Conservation (phyloP, 2,888 invertebrate genomes). For the Cetonia aurata region DNA sequence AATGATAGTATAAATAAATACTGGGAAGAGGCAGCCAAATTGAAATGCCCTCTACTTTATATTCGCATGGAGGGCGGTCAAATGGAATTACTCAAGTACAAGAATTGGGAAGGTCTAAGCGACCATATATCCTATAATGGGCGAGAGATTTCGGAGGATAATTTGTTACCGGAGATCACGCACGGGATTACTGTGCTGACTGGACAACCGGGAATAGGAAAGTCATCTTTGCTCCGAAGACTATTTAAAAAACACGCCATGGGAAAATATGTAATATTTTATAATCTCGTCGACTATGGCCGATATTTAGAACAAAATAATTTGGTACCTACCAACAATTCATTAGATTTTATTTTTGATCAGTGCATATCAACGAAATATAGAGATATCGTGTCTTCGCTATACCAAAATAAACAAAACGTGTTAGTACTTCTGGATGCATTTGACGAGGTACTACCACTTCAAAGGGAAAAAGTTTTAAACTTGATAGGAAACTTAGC, state of each 20-base stretch:
- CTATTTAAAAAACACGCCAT: not conserved
- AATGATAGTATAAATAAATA: not conserved
- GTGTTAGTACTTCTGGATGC: not conserved
- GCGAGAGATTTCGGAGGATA: not conserved
- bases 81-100: not conserved
- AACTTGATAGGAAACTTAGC: not conserved
- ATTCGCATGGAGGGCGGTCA: not conserved
- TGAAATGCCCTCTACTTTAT: not conserved
- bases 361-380: not conserved
- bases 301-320: not conserved
- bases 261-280: slow-evolving; percentile 3
- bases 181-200: not conserved
- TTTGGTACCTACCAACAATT: not conserved
- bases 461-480: not conserved
- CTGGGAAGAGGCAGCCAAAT: not conserved
- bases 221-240: not conserved
- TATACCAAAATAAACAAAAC: not conserved
- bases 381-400: not conserved
- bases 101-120: not conserved
- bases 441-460: slow-evolving; percentile 9
- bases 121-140: not conserved
- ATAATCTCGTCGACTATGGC: not conserved
- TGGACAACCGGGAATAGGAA: slow-evolving; percentile 6
- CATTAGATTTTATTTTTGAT: slow-evolving; percentile 5
- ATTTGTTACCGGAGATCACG: not conserved